Conservation (phyloP, 2,113 vertebrate genomes). For the Mobula hypostoma region DNA sequence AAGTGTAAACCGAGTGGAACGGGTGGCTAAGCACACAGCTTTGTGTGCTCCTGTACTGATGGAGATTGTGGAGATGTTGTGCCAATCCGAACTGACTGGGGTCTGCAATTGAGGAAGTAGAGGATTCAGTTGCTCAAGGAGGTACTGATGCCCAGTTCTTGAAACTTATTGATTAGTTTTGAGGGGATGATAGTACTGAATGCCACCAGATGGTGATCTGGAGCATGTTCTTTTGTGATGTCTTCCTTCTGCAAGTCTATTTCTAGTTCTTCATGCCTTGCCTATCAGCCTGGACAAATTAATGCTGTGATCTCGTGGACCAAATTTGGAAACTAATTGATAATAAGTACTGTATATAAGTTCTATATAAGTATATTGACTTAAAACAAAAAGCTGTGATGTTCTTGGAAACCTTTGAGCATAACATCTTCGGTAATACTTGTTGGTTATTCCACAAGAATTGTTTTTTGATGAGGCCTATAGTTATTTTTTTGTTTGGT, state of each 20-base stretch:
- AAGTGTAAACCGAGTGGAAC: too few species aligned
- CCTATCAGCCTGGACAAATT: not conserved
- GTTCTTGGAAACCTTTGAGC: not conserved
- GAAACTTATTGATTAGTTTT: too few species aligned
- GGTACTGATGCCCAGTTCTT: too few species aligned
- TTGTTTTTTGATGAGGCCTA: not conserved
- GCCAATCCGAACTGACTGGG: too few species aligned
- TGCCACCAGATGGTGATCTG: not conserved
- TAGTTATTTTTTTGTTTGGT: constrained; percentile 29
- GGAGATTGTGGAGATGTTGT: too few species aligned
- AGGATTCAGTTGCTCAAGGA: too few species aligned
- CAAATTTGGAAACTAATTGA: not conserved
- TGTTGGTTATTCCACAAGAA: not conserved
- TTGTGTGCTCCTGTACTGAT: too few species aligned
- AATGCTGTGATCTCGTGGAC: not conserved
- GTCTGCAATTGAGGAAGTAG: too few species aligned
- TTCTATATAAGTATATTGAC: too few species aligned
- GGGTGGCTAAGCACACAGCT: too few species aligned
- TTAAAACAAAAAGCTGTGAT: not conserved
- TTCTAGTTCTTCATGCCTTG: not conserved
- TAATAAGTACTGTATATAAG: not conserved
- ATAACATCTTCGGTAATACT: not conserved
- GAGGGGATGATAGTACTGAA: too few species aligned
- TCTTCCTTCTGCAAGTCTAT: not conserved
- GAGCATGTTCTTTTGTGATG: not conserved